These are phyloP conservation scores for Eulimnadia texana DNA, from an alignment of 1,140 invertebrate species.

Conservation along the genomic window DNA sequence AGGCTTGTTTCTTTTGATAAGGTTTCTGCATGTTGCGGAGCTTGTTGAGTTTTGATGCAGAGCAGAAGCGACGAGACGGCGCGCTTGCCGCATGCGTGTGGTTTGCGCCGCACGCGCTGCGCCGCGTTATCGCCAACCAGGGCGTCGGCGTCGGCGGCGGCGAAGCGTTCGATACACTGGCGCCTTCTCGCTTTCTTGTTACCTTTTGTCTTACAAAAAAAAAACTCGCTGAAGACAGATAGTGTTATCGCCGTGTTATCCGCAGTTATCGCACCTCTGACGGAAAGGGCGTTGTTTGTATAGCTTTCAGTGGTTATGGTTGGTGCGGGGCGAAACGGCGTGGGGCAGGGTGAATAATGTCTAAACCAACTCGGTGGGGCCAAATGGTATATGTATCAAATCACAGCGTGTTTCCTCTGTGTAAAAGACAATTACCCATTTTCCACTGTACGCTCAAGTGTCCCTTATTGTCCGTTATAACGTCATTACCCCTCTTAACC, in stretches of 20 bases:
- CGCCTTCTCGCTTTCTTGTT: not conserved
- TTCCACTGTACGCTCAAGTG: not conserved
- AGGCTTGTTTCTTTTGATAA: no score
- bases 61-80: not conserved
- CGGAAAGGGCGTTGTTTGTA: no score
- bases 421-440: not conserved
- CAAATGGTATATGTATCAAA: not conserved
- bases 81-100: not conserved
- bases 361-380: not conserved
- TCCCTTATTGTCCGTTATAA: not conserved
- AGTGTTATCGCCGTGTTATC: no score
- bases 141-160: no score
- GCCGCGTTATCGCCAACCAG: no score
- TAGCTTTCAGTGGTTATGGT: no score
- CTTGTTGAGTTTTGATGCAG: not conserved
- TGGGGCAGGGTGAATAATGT: no score
- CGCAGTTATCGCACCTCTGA: no score
- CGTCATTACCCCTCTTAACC: no score
- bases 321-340: no score
- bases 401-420: not conserved
- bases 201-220: not conserved
- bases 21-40: not conserved
- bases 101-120: not conserved
- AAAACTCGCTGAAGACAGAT: no score
- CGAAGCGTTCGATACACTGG: not conserved